Conservation (phyloP, 2,797 vertebrate genomes). For the Glossophaga mutica region DNA sequence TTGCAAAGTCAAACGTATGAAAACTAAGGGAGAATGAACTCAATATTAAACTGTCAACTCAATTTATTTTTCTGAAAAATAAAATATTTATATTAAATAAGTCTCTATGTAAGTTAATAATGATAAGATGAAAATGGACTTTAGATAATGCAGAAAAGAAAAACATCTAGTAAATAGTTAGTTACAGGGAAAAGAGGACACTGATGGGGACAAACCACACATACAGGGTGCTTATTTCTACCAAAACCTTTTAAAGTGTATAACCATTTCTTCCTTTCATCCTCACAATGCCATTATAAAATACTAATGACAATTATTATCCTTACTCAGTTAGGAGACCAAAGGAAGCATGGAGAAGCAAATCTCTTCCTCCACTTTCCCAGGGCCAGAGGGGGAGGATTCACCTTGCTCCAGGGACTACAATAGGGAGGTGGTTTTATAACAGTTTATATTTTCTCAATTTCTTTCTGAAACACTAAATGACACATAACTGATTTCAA, state of each 20-base stretch:
- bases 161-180: neutral
- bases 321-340: neutral
- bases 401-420: neutral
- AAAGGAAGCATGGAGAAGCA: neutral
- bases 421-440: neutral
- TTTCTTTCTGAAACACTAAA: neutral
- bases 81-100: neutral
- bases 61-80: neutral
- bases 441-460: neutral
- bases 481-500: neutral
- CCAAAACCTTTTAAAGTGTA: neutral
- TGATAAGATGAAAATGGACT: neutral
- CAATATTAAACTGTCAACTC: neutral
- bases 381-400: neutral
- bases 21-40: neutral
- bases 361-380: neutral
- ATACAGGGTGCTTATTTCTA: rapidly evolving
- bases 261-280: neutral
- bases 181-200: neutral
- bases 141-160: neutral
- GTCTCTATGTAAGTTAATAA: neutral
- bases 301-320: rapidly evolving
- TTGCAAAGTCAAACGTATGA: neutral
- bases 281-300: neutral
- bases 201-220: neutral